Evolutionary conservation across 2,888 invertebrate genomes (phyloP).

Genomic region (Cyclophora punctaria): DNA sequence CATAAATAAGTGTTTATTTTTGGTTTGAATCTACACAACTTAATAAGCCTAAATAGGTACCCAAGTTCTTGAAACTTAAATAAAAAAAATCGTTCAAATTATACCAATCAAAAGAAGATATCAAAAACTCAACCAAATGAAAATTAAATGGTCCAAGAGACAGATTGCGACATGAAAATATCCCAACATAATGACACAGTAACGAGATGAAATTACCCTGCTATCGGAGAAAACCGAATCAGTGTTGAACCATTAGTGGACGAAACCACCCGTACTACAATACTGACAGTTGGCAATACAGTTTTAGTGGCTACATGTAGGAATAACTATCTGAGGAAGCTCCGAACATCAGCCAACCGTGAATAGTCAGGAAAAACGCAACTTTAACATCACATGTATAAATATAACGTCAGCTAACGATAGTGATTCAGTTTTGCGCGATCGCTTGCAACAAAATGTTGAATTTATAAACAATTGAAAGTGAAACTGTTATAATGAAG

Average conservation of each 20-base stretch:
- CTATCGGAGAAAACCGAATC: conserved; percentile 38
- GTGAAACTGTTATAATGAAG: conserved; percentile 46
- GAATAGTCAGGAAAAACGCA: conserved; percentile 64
- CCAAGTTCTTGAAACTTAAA: no score
- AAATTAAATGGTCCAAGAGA: conserved; percentile 19
- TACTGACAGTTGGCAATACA: conserved; percentile 37
- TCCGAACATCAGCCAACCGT: conserved; percentile 54
- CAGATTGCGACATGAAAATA: conserved; percentile 39
- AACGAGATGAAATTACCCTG: conserved; percentile 48
- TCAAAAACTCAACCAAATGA: no score
- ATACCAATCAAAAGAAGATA: no score
- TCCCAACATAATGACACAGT: conserved; percentile 35
- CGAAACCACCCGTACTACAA: conserved; percentile 48
- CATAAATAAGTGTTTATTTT: no score
- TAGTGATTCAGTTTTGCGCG: conserved; percentile 69
- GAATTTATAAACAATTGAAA: conserved; percentile 39
- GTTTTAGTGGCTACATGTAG: conserved; percentile 52
- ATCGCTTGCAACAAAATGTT: conserved; percentile 66
- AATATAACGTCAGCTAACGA: conserved; percentile 60
- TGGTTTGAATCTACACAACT: no score
- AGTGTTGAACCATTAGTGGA: conserved; percentile 47
- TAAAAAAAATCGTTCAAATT: no score
- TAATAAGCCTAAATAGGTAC: no score
- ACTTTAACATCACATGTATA: conserved; percentile 67
- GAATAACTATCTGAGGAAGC: conserved; percentile 48